Evolutionary conservation across 2,113 vertebrate genomes (phyloP).

Genomic region (Todiramphus chloris): DNA sequence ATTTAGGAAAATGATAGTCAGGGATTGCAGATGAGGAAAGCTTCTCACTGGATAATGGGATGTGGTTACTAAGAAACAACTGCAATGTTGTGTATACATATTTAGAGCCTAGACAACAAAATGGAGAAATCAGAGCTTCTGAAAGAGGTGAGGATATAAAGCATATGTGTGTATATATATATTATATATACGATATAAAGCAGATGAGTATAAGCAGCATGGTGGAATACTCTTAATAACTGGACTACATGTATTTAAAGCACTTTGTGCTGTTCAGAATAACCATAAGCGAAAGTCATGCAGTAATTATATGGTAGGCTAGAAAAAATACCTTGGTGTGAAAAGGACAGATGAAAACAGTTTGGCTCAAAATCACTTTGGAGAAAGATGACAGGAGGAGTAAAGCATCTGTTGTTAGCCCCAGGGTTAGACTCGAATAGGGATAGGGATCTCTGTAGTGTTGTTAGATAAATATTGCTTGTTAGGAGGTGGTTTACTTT

Average conservation of each 20-base stretch:
- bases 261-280: not conserved
- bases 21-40: not conserved
- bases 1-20: not conserved
- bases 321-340: not conserved
- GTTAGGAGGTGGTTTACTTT: constrained; percentile 39
- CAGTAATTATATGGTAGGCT: not conserved
- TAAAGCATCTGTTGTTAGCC: constrained; percentile 27
- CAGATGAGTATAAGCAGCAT: not conserved
- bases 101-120: not conserved
- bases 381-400: constrained; percentile 31
- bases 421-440: not conserved
- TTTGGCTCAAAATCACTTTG: constrained; percentile 7
- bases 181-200: not conserved
- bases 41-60: not conserved
- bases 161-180: not conserved
- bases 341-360: not conserved
- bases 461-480: constrained; percentile 43
- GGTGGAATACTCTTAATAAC: not conserved
- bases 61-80: not conserved
- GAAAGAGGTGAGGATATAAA: not conserved
- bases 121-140: not conserved
- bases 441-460: constrained; percentile 17
- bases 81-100: not conserved
- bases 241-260: not conserved
- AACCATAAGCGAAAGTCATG: not conserved